phyloP scores from a whole-genome alignment of 2,888 invertebrate genomes.

The Chaetogeoica ovagalla region DNA sequence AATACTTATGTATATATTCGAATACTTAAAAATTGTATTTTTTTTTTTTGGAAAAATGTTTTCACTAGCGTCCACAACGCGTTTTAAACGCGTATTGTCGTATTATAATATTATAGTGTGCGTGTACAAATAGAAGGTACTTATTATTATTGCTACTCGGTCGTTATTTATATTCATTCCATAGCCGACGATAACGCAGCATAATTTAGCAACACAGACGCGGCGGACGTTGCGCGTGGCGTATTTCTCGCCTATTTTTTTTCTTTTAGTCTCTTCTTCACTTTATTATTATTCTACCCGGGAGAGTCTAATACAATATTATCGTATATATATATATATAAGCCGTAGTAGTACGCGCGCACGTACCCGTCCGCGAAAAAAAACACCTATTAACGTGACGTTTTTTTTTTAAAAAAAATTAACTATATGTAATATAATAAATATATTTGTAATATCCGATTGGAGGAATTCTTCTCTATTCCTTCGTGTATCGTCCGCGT shows the following conservation, averaged over 20 bases:
- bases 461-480: not conserved
- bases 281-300: conserved; percentile 17
- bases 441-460: not conserved
- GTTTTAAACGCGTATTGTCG: too few relatives aligned
- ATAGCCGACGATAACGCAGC: not conserved
- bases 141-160: not conserved
- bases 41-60: too few relatives aligned
- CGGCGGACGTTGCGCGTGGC: not conserved
- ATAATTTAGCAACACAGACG: not conserved
- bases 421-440: not conserved
- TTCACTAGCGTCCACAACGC: too few relatives aligned
- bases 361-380: conserved; percentile 45
- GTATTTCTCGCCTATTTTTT: conserved; percentile 1
- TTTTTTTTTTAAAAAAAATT: conserved; percentile 17
- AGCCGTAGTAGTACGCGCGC: conserved; percentile 11
- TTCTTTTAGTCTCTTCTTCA: not conserved
- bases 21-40: too few relatives aligned
- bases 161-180: conserved; percentile 5
- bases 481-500: too few relatives aligned
- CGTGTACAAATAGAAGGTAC: too few relatives aligned
- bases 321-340: conserved; percentile 32
- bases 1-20: too few relatives aligned
- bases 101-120: not conserved
- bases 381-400: conserved; percentile 24
- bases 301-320: conserved; percentile 10